Evolutionary conservation across 2,888 invertebrate species (phyloP).

Genomic region (Athetis lepigone): DNA sequence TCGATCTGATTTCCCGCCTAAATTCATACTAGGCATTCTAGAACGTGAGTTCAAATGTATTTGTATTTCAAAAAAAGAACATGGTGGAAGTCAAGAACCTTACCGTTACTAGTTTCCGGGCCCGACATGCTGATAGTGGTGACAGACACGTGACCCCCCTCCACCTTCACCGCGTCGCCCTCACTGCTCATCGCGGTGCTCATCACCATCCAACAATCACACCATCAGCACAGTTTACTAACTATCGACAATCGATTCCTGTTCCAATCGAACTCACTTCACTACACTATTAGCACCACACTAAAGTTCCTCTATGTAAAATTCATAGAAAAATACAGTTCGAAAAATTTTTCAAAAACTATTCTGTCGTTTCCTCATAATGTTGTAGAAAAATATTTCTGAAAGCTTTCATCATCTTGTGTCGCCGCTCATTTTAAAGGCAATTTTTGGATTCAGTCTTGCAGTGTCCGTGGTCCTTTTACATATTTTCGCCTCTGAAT

Average conservation of each 20-base stretch:
- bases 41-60: neutral
- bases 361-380: conserved; percentile 72
- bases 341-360: conserved; percentile 72
- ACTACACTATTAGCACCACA: conserved; percentile 82
- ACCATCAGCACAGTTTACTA: conserved; percentile 70
- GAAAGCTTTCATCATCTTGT: conserved; percentile 79
- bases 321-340: conserved; percentile 76
- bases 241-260: conserved; percentile 76
- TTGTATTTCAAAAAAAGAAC: neutral
- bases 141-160: conserved; percentile 93
- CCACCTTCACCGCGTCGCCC: conserved; percentile 86
- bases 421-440: conserved; percentile 82
- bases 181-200: conserved; percentile 84
- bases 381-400: conserved; percentile 74
- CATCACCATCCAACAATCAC: conserved; percentile 74
- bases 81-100: conserved; percentile 51
- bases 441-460: conserved; percentile 83
- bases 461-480: conserved; percentile 61
- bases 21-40: too few species aligned
- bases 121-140: conserved; percentile 94
- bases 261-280: conserved; percentile 74
- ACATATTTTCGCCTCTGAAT: conserved; percentile 69
- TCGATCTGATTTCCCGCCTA: too few species aligned
- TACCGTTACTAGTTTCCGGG: conserved; percentile 91
- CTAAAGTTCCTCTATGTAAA: conserved; percentile 66